phyloP scores from a whole-genome alignment of 2,888 invertebrate species.

The Pocota personata region DNA sequence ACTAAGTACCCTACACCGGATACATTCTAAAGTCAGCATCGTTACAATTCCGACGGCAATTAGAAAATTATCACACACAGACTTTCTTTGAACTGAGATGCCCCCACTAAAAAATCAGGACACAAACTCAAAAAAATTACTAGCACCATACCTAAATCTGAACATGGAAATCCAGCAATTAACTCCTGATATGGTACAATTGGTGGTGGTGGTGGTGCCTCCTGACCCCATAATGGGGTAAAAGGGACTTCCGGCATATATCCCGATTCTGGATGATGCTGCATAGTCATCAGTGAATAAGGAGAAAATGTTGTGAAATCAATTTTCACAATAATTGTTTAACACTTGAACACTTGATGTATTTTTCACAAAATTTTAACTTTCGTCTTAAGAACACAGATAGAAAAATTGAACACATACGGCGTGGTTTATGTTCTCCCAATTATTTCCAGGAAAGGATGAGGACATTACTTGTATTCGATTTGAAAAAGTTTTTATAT shows the following conservation, averaged over 20 bases:
- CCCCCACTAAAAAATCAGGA: not conserved
- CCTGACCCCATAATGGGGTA: slow-evolving; percentile 82
- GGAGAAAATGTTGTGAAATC: slow-evolving; percentile 57
- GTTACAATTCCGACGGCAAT: no score
- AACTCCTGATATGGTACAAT: slow-evolving; percentile 87
- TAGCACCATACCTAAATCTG: slow-evolving; percentile 84
- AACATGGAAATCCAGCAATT: slow-evolving; percentile 87
- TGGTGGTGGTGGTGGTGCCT: slow-evolving; percentile 85
- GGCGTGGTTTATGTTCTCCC: not conserved
- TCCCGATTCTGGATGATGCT: slow-evolving; percentile 81
- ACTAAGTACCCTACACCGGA: no score
- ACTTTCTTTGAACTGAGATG: no score
- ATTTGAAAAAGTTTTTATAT: not conserved
- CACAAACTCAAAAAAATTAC: not conserved
- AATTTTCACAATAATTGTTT: slow-evolving; percentile 47
- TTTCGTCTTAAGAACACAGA: not conserved
- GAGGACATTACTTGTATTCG: not conserved
- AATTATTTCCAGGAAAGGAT: not conserved
- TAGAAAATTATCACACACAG: no score
- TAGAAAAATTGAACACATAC: not conserved
- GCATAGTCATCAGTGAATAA: slow-evolving; percentile 76
- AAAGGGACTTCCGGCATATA: slow-evolving; percentile 82
- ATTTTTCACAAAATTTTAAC: slow-evolving; percentile 1
- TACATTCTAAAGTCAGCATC: no score
- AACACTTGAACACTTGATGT: slow-evolving; percentile 10